Base-by-base conservation (phyloP, 2,888 invertebrate species). In the Torymus texanus region DNA sequence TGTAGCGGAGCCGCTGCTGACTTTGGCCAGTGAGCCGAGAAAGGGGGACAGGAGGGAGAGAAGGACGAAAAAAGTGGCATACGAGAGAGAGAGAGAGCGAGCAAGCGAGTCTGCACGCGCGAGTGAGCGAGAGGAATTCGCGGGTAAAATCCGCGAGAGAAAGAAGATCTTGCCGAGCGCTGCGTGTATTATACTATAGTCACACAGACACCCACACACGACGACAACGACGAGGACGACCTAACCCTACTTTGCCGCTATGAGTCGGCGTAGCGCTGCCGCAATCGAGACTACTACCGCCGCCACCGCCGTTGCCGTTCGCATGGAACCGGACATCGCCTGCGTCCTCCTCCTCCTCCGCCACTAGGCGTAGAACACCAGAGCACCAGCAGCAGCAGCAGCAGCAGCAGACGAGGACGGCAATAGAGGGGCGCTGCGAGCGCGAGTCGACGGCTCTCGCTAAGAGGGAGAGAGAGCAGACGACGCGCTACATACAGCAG, bases 281-380 rank as follows among this genome's bases (percentile, higher is more conserved):
- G 63, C 65, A 76, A 75, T 56, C 70, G 70, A 70, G 70, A 76
- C 62, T 76, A 70, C 72, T 65, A 56, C 29, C 62, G 50, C 21
- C 72, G 16, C 65, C 56, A 41, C 21, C 66, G 58, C 56, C 66
- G 66, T 66, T 18, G 62, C 16, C 74, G 67, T 50, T 63, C 77
- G 71, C 79, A 65, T 79, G 74, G 65, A 76, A 76, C 76, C 72
- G 76, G 80, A 80, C 80, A 80, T 80, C 68, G 80, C n/a, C 58
- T 53, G 67, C 63, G 41, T 63, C 58, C 76, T 80, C 76, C 76
- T 71, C 56, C 74, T 71, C 56, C 75, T 24, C 56, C 68, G 16
- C 59, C 65, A 50, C n/a, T 18, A 3, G 12, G 67, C 16, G n/a
- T 12, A 12, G 55, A 67, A 65, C 29, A 63, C 24, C 56, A 68